Evolutionary conservation across 2,888 invertebrate genomes (phyloP), one percentile per base, ranked within the genome.

Genomic region (Ophion costatus): DNA sequence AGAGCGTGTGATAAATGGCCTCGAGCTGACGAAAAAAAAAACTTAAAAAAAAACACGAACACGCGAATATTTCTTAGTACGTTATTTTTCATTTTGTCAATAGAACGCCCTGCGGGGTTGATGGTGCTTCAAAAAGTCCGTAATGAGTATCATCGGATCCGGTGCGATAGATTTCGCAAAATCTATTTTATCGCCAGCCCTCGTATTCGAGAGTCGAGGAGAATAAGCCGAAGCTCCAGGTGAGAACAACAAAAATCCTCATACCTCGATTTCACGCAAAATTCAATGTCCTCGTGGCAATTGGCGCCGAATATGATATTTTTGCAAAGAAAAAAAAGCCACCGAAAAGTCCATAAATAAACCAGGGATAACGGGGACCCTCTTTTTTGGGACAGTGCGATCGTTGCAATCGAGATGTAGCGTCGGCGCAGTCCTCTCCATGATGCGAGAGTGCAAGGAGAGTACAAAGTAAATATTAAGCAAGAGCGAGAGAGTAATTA

Each of bases 71-170:
- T 29, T 51, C 38, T 59, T 1, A 33, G 17, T 77, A 7, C 22
- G n/a, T 22, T 77, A 33, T 59, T 63, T 51, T 59, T 56, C 87
- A 90, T 17, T 59, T 76, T 63, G 87, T 91, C 90, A 91, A 80
- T 88, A 93, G 93, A 92, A 90, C 88, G 90, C 93, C 93, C 92
- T 92, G 87, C 89, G 92, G 93, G 93, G 92, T 92, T 90, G 11
- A 83, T 87, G 93, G 92, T 92, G 91, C 91, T 91, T 90, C 89
- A 90, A 90, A 90, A 90, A 90, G 73, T 92, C 91, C 91, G 91
- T 92, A 92, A 83, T 85, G 85, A 83, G 83, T 91, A 90, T 89
- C 89, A 90, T 89, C 85, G 88, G 80, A 86, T 87, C 85, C 87
- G 91, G 88, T 88, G 87, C 80, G 88, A 87, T 89, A 89, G 88